Evolutionary conservation across 2,113 vertebrate genomes (phyloP), one percentile per base, ranked within the genome.

Genomic region (Bufo gargarizans): DNA sequence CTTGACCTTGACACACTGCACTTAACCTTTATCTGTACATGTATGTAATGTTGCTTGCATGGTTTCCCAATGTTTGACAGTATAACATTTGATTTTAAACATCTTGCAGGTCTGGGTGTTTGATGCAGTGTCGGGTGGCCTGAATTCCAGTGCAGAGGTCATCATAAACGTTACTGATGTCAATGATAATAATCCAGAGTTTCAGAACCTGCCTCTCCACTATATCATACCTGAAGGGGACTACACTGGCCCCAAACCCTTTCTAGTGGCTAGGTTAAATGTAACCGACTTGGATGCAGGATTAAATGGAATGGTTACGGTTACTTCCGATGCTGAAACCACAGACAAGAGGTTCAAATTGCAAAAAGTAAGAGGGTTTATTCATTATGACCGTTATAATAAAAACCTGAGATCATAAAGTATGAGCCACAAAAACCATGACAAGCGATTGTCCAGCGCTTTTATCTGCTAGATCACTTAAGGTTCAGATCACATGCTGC

Each of bases 111-210:
- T 96, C 5, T 91, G 93, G 90, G 96, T 95, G 10, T 93, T 95
- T 82, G 96, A 96, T 91, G 92, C 92, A 55, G 22, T 78, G 16
- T 76, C 0, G 0, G 87, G 91, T 4, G 94, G 96, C 1, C 91
- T 95, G 61, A 95, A 4, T 49, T 90, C 95, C 87, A 95, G 94
- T 0, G 92, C 95, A 79, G 86, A 92, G 89, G 88, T 96, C 85
- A 92, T 92, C 74, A 81, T 97, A 91, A 94, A 90, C 6, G 82
- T 96, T 88, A 90, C 94, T 90, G 96, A 97, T 87, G 91, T 95
- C 91, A 96, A 96, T 0, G 96, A 97, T 89, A 96, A 97, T 88
- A 92, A 94, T 86, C 96, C 96, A 0, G 93, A 95, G 90, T 96
- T 96, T 90, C 89, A 91, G 0, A 63, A 22, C 10, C 91, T 95